These are phyloP conservation scores for Melanostoma scalare DNA, from an alignment of 2,888 invertebrate genomes.

Conservation along the genomic window DNA sequence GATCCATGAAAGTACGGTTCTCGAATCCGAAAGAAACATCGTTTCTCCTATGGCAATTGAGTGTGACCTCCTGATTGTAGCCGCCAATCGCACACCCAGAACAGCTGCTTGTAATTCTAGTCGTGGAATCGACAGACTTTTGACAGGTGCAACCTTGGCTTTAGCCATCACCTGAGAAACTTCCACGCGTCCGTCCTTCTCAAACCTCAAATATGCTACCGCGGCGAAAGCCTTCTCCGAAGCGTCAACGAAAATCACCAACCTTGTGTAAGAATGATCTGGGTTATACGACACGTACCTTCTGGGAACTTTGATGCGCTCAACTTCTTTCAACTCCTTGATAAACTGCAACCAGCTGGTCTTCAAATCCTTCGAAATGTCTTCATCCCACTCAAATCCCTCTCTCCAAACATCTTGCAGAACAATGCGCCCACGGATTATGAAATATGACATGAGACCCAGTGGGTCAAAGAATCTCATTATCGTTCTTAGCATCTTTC, in stretches of 20 bases:
- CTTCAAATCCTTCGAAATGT: background rate
- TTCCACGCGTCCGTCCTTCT: too few species aligned
- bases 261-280: background rate
- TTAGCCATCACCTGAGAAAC: too few species aligned
- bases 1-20: too few species aligned
- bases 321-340: slow-evolving; percentile 3
- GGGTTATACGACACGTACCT: slow-evolving; percentile 7
- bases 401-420: slow-evolving; percentile 18
- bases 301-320: background rate
- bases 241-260: slow-evolving; percentile 4
- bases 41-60: too few species aligned
- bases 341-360: background rate
- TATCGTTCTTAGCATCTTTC: background rate
- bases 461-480: background rate
- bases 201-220: background rate
- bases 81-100: too few species aligned
- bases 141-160: too few species aligned
- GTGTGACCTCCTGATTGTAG: too few species aligned
- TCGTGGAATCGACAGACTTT: too few species aligned
- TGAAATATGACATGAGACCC: slow-evolving; percentile 4
- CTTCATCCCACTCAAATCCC: slow-evolving; percentile 12
- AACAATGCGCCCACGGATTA: slow-evolving; percentile 13
- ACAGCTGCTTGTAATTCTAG: too few species aligned
- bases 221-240: slow-evolving; percentile 22
- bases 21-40: too few species aligned